phyloP scores from a whole-genome alignment of 2,113 vertebrate genomes.

The Ceratotherium simum region DNA sequence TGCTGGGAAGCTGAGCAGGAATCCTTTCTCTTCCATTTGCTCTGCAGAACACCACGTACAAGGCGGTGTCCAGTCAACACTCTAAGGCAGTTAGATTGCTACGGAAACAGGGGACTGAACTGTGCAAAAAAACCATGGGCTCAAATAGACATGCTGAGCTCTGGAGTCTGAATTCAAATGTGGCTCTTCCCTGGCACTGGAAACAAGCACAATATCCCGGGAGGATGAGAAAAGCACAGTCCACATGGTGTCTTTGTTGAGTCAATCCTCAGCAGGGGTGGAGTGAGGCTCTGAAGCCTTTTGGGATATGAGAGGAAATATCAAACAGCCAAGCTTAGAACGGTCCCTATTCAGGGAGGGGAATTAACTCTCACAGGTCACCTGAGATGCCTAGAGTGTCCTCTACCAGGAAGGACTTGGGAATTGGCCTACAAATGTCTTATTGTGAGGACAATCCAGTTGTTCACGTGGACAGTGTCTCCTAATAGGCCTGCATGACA shows the following conservation, averaged over 20 bases:
- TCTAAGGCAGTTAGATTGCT: neutral
- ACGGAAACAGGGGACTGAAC: neutral
- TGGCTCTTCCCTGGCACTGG: neutral
- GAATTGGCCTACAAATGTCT: neutral
- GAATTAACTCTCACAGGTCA: neutral
- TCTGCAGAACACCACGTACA: neutral
- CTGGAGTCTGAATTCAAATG: conserved; percentile 19
- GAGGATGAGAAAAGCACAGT: neutral
- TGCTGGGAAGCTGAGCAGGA: neutral
- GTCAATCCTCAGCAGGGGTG: neutral
- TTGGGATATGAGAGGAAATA: neutral
- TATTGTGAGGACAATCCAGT: neutral
- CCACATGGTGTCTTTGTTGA: neutral
- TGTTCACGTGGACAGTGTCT: neutral
- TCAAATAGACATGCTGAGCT: neutral
- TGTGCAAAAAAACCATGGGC: neutral
- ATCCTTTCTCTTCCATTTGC: conserved; percentile 31
- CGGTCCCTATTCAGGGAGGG: neutral
- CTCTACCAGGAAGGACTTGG: neutral
- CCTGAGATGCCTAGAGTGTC: neutral
- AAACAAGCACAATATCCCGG: neutral
- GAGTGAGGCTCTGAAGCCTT: neutral
- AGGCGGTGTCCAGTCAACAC: neutral
- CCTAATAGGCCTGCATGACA: neutral
- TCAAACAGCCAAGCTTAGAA: neutral